A percentile compares a stretch with the other conserved stretches of the same genome.
Evolutionary conservation across 2,797 vertebrate species (phyloP).

Genomic region (Geotrypetes seraphini): DNA sequence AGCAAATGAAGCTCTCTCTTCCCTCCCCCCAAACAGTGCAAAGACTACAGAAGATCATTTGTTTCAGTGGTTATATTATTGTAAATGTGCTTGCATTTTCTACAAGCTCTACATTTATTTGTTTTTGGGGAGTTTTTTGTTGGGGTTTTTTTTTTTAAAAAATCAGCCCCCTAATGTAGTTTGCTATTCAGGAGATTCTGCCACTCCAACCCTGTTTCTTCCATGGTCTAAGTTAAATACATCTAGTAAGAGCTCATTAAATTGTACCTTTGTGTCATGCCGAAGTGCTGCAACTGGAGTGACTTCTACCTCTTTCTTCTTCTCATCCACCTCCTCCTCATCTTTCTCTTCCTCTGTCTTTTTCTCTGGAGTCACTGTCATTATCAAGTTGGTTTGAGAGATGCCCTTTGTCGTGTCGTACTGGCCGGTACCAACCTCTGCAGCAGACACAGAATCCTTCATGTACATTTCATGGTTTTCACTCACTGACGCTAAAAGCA

Average conservation of each 20-base stretch:
- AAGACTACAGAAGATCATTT: no score
- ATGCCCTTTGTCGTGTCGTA: constrained; percentile 78
- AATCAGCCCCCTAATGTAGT: no score
- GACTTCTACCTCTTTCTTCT: constrained; percentile 45
- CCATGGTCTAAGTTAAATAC: no score
- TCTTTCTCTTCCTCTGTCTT: constrained; percentile 73
- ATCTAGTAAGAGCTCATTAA: constrained; percentile 1
- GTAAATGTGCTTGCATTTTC: no score
- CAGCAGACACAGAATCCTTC: constrained; percentile 75
- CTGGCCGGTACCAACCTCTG: constrained; percentile 87
- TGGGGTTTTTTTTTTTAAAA: no score
- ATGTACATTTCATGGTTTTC: constrained; percentile 88
- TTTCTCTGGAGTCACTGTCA: constrained; percentile 85
- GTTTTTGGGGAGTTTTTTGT: no score
- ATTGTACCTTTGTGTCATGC: constrained; percentile 82
- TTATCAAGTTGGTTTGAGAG: constrained; percentile 82
- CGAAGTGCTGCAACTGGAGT: constrained; percentile 50
- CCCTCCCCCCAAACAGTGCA: no score
- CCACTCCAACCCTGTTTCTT: no score
- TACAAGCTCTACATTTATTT: no score
- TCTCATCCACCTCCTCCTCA: constrained; percentile 69
- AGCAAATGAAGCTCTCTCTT: no score
- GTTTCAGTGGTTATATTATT: no score
- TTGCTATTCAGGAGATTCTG: no score
- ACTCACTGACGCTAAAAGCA: constrained; percentile 78